Evolutionary conservation across 1,140 invertebrate species (phyloP).

Genomic region (Pteromalus puparum): DNA sequence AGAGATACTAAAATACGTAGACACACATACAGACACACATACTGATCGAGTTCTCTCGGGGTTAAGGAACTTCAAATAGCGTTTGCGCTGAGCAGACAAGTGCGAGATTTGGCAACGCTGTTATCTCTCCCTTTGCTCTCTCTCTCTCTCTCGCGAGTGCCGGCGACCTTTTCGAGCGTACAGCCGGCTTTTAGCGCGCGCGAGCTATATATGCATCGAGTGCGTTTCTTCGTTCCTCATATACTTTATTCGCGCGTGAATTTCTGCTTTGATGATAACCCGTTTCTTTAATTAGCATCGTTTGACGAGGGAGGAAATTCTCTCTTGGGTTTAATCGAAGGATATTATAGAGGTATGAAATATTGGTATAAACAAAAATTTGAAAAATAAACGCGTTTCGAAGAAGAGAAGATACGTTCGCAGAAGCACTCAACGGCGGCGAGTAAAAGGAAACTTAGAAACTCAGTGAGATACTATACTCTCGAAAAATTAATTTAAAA

Average conservation of each 20-base stretch:
- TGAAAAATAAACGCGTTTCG: too few species aligned
- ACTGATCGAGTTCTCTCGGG: slow-evolving; percentile 2
- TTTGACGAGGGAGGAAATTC: too few species aligned
- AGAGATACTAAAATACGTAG: background rate
- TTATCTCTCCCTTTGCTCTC: slow-evolving; percentile 18
- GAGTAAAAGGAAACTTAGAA: too few species aligned
- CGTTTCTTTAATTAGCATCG: background rate
- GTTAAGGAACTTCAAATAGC: slow-evolving; percentile 43
- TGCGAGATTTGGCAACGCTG: slow-evolving; percentile 51
- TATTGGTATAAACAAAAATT: too few species aligned
- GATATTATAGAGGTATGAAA: background rate
- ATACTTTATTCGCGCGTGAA: background rate
- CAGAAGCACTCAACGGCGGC: background rate
- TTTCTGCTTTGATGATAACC: slow-evolving; percentile 4
- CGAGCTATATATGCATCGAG: background rate
- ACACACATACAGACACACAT: background rate
- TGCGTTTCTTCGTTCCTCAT: slow-evolving; percentile 13
- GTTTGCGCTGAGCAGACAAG: slow-evolving; percentile 32
- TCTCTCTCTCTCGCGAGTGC: slow-evolving; percentile 13
- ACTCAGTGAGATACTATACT: too few species aligned
- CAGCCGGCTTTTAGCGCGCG: slow-evolving; percentile 40
- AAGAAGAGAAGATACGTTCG: background rate
- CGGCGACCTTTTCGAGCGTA: slow-evolving; percentile 43
- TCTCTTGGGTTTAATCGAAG: too few species aligned
- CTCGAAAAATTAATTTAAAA: background rate